phyloP scores from a whole-genome alignment of 2,888 invertebrate genomes.

The Xylota sylvarum region DNA sequence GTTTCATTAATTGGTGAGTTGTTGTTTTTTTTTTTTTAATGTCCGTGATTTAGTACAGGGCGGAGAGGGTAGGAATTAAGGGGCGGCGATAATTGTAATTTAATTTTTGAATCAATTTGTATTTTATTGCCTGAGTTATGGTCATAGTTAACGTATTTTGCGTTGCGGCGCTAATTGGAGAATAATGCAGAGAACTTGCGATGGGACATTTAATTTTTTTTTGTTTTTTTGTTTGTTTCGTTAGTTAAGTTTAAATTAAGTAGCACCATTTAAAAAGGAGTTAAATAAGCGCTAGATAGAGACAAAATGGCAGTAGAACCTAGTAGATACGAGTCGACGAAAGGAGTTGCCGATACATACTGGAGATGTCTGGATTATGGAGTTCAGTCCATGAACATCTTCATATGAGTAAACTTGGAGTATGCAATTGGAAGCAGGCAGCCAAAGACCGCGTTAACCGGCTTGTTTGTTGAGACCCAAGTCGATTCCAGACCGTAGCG shows the following conservation, averaged over 20 bases:
- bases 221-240: neutral
- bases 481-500: too few relatives aligned
- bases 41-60: constrained; percentile 57
- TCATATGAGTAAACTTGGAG: too few relatives aligned
- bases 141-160: constrained; percentile 61
- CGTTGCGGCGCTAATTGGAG: constrained; percentile 52
- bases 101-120: constrained; percentile 76
- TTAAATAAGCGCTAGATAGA: too few relatives aligned
- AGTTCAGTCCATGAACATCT: too few relatives aligned
- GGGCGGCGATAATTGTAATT: constrained; percentile 74
- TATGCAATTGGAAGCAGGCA: too few relatives aligned
- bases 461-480: too few relatives aligned
- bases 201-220: neutral
- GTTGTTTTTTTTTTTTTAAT: constrained; percentile 44
- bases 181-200: constrained; percentile 46
- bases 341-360: too few relatives aligned
- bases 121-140: constrained; percentile 73
- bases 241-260: constrained; percentile 17
- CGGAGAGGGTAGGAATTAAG: constrained; percentile 9
- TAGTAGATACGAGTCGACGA: too few relatives aligned
- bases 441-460: too few relatives aligned
- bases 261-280: constrained; percentile 4
- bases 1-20: constrained; percentile 70
- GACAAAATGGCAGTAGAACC: too few relatives aligned
- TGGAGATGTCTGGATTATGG: too few relatives aligned